phyloP scores from a whole-genome alignment of 1,140 invertebrate genomes.

The Monomorium pharaonis region DNA sequence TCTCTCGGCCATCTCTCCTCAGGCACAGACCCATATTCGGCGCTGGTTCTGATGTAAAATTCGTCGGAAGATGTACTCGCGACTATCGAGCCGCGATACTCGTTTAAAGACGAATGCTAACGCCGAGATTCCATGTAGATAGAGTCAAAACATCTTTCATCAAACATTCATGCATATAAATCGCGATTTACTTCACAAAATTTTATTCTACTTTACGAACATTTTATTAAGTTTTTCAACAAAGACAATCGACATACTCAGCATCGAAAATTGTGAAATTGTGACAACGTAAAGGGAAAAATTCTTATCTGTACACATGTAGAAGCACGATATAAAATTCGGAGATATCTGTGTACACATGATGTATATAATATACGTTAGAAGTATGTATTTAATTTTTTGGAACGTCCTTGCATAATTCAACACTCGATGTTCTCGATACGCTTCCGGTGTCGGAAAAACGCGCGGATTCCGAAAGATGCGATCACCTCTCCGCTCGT shows the following conservation, averaged over 20 bases:
- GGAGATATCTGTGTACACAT: not conserved
- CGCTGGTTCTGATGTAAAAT: constrained; percentile 64
- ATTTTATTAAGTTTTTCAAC: constrained; percentile 5
- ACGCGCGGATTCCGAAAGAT: constrained; percentile 7
- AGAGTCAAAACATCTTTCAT: not conserved
- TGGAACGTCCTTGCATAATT: not conserved
- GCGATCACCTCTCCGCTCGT: constrained; percentile 23
- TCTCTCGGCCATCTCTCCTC: not conserved
- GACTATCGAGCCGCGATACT: constrained; percentile 29
- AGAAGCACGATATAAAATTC: not conserved
- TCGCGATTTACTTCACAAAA: not conserved
- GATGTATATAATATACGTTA: not conserved
- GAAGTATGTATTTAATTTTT: not conserved
- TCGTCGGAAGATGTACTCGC: constrained; percentile 65
- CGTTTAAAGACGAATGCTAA: constrained; percentile 20
- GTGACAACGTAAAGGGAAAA: not conserved
- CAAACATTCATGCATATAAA: no score
- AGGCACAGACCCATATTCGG: constrained; percentile 69
- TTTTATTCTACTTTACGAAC: not conserved
- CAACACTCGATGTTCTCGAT: not conserved
- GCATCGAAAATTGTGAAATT: not conserved
- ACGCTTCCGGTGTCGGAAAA: constrained; percentile 1
- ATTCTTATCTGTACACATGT: not conserved
- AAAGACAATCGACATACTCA: not conserved
- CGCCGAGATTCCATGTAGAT: not conserved